These are phyloP conservation scores for Mesorhabditis spiculigera DNA, from an alignment of 2,888 invertebrate species.

Conservation along the genomic window DNA sequence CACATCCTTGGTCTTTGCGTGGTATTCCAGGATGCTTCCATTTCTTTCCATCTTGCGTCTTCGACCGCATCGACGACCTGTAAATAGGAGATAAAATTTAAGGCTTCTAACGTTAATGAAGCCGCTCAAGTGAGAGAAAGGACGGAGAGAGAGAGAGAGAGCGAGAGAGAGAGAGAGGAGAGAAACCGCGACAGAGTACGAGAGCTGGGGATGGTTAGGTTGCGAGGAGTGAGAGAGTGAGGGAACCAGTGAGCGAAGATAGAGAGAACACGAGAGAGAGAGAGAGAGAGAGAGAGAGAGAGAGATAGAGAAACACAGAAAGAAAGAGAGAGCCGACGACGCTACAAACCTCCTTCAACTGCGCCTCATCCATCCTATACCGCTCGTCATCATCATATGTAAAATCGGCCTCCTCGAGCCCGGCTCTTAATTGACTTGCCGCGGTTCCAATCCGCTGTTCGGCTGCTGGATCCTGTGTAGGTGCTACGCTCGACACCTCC, in stretches of 20 bases:
- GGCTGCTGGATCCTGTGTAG: not conserved
- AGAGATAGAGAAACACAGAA: too few relatives aligned
- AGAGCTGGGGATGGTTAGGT: too few relatives aligned
- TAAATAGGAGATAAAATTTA: too few relatives aligned
- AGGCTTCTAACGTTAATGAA: not conserved
- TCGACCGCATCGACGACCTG: not conserved
- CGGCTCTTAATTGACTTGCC: not conserved
- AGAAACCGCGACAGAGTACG: too few relatives aligned
- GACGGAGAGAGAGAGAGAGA: too few relatives aligned
- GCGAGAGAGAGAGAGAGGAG: too few relatives aligned
- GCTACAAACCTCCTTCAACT: not conserved
- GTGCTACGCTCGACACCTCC: not conserved
- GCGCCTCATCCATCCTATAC: constrained; percentile 11
- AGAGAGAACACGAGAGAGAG: too few relatives aligned
- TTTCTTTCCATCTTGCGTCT: constrained; percentile 4
- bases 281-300: too few relatives aligned
- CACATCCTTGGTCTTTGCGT: constrained; percentile 43
- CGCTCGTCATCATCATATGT: constrained; percentile 30
- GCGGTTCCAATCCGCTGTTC: not conserved
- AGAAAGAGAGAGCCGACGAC: too few relatives aligned
- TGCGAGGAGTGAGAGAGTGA: too few relatives aligned
- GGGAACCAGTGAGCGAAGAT: too few relatives aligned
- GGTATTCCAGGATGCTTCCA: not conserved
- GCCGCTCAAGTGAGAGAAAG: too few relatives aligned
- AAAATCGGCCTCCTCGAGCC: constrained; percentile 25